These are phyloP conservation scores for Danio aesculapii DNA, from an alignment of 2,797 vertebrate genomes.

Conservation along the genomic window DNA sequence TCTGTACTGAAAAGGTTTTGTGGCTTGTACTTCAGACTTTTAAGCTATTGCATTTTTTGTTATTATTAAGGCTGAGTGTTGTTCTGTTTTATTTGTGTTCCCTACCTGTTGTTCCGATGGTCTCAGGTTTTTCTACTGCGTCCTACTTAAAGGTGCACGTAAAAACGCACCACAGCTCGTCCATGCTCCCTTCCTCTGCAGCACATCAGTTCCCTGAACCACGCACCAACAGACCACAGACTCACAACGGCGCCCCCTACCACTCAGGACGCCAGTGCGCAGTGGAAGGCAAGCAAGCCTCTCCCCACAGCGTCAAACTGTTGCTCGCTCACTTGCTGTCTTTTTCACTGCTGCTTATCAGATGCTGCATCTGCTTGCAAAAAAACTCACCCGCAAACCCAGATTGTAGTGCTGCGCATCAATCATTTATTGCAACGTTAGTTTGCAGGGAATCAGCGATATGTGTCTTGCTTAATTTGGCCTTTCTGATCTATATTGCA, in stretches of 20 bases:
- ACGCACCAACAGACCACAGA: slow-evolving; percentile 88
- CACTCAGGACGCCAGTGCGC: slow-evolving; percentile 99
- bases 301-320: slow-evolving; percentile 68
- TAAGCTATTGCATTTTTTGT: background rate
- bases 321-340: slow-evolving; percentile 69
- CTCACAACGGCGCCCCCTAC: slow-evolving; percentile 97
- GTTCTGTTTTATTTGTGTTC: slow-evolving; percentile 67
- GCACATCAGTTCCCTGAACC: slow-evolving; percentile 90
- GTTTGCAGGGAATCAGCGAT: background rate
- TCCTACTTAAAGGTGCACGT: slow-evolving; percentile 99
- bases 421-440: slow-evolving; percentile 34
- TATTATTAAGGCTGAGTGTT: slow-evolving; percentile 62
- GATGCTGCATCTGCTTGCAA: slow-evolving; percentile 63
- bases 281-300: slow-evolving; percentile 98
- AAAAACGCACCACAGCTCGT: slow-evolving; percentile 99
- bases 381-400: slow-evolving; percentile 53
- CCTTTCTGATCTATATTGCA: background rate
- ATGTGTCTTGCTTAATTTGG: background rate
- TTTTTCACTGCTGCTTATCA: slow-evolving; percentile 66
- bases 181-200: slow-evolving; percentile 77
- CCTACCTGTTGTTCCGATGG: slow-evolving; percentile 77
- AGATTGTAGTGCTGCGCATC: slow-evolving; percentile 40
- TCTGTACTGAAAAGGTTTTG: slow-evolving; percentile 15
- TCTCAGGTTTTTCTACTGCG: slow-evolving; percentile 99
- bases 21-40: background rate